Percentiles rank a stretch among this genome's conserved stretches.
phyloP scores from a whole-genome alignment of 2,888 invertebrate species.

The Coenonympha glycerion region DNA sequence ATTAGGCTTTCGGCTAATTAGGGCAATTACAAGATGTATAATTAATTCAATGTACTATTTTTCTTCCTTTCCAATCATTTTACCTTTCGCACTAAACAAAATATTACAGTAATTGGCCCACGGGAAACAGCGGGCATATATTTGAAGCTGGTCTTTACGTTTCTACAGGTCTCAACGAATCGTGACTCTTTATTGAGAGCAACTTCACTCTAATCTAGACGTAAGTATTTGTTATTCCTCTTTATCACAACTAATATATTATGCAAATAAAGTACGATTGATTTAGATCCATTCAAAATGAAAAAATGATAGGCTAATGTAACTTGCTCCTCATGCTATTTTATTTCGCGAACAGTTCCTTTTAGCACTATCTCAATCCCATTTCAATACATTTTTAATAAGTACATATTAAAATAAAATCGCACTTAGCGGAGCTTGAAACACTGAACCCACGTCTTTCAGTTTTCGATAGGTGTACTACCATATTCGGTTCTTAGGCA shows the following conservation, averaged over 20 bases:
- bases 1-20: too few species aligned
- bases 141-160: slow-evolving; percentile 47
- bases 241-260: slow-evolving; percentile 18
- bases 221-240: slow-evolving; percentile 24
- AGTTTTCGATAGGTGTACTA: too few species aligned
- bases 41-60: too few species aligned
- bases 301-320: not conserved
- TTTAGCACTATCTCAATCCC: too few species aligned
- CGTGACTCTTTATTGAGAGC: slow-evolving; percentile 28
- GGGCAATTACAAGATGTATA: too few species aligned
- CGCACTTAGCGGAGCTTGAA: too few species aligned
- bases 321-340: not conserved
- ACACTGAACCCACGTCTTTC: too few species aligned
- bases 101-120: not conserved
- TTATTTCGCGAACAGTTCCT: not conserved
- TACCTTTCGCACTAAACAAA: not conserved
- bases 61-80: not conserved
- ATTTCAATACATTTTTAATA: too few species aligned
- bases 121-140: slow-evolving; percentile 15
- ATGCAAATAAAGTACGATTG: slow-evolving; percentile 12
- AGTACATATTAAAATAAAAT: too few species aligned
- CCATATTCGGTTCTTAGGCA: too few species aligned
- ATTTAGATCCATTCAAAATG: not conserved
- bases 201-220: slow-evolving; percentile 22
- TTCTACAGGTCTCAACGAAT: slow-evolving; percentile 34